Evolutionary conservation across 2,113 vertebrate genomes (phyloP), one percentile per base, ranked within the genome.

Genomic region (Hypanus sabinus): DNA sequence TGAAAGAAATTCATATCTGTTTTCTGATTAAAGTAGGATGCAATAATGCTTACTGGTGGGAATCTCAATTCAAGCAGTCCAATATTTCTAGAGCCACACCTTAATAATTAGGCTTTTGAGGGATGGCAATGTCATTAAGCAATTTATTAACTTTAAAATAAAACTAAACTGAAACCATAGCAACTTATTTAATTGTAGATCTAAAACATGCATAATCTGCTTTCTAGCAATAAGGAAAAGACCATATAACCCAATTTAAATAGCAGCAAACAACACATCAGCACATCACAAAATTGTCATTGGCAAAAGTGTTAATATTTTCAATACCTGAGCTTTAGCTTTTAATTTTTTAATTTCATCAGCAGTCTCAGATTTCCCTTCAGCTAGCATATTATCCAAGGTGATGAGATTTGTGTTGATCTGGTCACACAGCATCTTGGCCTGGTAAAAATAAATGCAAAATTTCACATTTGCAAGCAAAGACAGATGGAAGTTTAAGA

Each of bases 371-470:
- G 96, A 96, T 94, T 10, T 90, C 18, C 95, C 94, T 73, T 65
- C 95, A 93, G 71, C 73, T 68, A 96, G 24, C 94, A 97, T 93
- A 95, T 94, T 96, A 94, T 97, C 96, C 94, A 3, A 81, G 85
- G 96, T 96, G 94, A 97, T 88, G 57, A 88, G 95, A 0, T 94
- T 94, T 83, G 95, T 95, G 94, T 95, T 95, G 79, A 97, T 96
- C 80, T 96, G 96, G 95, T 97, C 97, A 95, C 96, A 96, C 60
- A 97, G 96, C 96, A 97, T 96, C 96, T 96, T 96, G 3, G 97
- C 97, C 97, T 97, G 30, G 22, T 75, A 30, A 71, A 71, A 65
- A 68, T 76, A 46, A 93, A 73, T 68, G 18, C 62, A 92, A 94
- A 81, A 73, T 73, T 38, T 71, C 65, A 92, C 22, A 71, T 22